Evolutionary conservation across 2,113 vertebrate genomes (phyloP), one percentile per base, ranked within the genome.

Genomic region (Galemys pyrenaicus): DNA sequence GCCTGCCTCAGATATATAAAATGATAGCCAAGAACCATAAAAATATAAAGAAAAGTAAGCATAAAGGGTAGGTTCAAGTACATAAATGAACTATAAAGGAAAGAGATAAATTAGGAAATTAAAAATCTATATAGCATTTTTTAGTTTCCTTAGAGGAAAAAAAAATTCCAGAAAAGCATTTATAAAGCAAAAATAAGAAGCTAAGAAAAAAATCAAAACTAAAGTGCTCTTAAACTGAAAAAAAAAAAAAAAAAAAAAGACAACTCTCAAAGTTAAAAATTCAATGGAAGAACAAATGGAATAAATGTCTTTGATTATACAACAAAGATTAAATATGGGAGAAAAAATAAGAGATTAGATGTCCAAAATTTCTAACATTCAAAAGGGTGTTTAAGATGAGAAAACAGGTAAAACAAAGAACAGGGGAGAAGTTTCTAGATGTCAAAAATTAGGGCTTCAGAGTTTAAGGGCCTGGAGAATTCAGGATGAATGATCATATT

Each of bases 151-250:
- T 26, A 86, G 32, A 49, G 54, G n/a, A n/a, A n/a, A 82, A 77
- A 39, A 70, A 94, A 74, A 60, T 67, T n/a, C 30, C 41, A 49
- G 37, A 51, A 75, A 94, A 87, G 13, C n/a, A 65, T 70, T 67
- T 83, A 8, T 60, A 87, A 44, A 77, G 37, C 56, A 67, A 90
- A 92, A 74, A 39, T 54, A 51, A 6, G 13, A 58, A 41, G 22
- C 73, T 83, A 85, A 94, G 73, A 75, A 84, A 93, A 94, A 16
- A 94, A 85, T 26, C 32, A 58, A 94, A 65, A 46, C 9, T 58
- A 79, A 79, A 41, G 20, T 22, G 5, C 44, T 54, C 28, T 90
- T 77, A 92, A 90, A 84, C 84, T 89, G 44, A 24, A 64, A 92
- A 87, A 74, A 58, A 64, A 92, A 87, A 74, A 58, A 24, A 64